Evolutionary conservation across 2,113 vertebrate genomes (phyloP).

Genomic region (Symphodus melops): DNA sequence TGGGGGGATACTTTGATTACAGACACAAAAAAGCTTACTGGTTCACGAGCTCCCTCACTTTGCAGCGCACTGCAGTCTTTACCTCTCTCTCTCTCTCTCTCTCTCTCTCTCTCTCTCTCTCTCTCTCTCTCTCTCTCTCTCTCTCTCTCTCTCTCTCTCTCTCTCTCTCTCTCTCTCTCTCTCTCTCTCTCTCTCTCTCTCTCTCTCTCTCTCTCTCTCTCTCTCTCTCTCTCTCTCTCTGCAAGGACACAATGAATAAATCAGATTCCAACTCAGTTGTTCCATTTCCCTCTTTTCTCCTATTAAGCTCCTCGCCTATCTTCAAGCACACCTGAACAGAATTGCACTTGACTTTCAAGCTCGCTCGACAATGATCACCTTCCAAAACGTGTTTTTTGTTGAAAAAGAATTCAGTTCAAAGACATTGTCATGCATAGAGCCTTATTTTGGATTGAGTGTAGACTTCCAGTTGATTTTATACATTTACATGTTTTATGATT

Average conservation of each 20-base stretch:
- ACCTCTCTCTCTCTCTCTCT: conserved; percentile 43
- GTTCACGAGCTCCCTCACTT: conserved; percentile 63
- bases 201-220: conserved; percentile 41
- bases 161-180: conserved; percentile 35
- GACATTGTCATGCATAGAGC: neutral
- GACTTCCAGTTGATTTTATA: neutral
- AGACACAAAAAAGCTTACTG: conserved; percentile 52
- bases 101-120: conserved; percentile 37
- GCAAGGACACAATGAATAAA: conserved; percentile 69
- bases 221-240: conserved; percentile 47
- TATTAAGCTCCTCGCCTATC: conserved; percentile 86
- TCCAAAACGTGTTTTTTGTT: conserved; percentile 9
- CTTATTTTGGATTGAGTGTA: conserved; percentile 1
- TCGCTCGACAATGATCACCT: conserved; percentile 55
- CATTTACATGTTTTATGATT: neutral
- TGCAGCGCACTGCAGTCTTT: conserved; percentile 49
- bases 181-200: conserved; percentile 39
- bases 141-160: conserved; percentile 43
- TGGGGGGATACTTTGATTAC: conserved; percentile 71
- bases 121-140: conserved; percentile 47
- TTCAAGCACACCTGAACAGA: conserved; percentile 31
- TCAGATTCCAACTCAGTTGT: conserved; percentile 85
- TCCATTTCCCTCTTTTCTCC: conserved; percentile 91
- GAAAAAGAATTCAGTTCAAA: conserved; percentile 23
- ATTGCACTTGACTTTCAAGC: conserved; percentile 61